Evolutionary conservation across 2,888 invertebrate species (phyloP).

Genomic region (Drosophila neonasuta): DNA sequence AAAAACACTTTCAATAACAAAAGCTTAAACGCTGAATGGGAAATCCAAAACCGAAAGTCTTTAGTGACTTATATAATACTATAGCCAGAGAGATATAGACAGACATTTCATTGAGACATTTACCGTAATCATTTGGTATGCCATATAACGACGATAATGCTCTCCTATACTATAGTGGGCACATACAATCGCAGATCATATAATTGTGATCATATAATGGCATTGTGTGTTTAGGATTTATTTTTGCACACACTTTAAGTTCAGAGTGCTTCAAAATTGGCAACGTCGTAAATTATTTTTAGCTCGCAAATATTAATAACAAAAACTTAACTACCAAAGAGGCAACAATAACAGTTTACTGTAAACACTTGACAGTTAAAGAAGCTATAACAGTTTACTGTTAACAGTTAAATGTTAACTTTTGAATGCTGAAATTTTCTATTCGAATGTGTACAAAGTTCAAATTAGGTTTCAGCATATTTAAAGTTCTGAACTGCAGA

Average conservation of each 20-base stretch:
- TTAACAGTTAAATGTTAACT: not conserved
- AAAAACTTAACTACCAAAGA: too few species aligned
- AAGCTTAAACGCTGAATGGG: slow-evolving; percentile 41
- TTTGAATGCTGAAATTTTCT: not conserved
- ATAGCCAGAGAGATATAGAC: not conserved
- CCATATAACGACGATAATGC: slow-evolving; percentile 14
- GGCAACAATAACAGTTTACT: too few species aligned
- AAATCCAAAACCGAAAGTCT: slow-evolving; percentile 52
- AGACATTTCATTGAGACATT: slow-evolving; percentile 39
- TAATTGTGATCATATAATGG: not conserved
- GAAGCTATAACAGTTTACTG: too few species aligned
- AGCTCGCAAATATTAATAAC: too few species aligned
- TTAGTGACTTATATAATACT: slow-evolving; percentile 49
- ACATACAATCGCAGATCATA: not conserved
- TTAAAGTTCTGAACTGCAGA: not conserved
- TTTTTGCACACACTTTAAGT: slow-evolving; percentile 5
- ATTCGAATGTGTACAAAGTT: not conserved
- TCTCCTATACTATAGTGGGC: slow-evolving; percentile 2
- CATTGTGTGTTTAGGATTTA: slow-evolving; percentile 18
- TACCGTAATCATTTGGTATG: slow-evolving; percentile 58
- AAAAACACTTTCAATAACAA: slow-evolving; percentile 64
- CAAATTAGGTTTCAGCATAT: not conserved
- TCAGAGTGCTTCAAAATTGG: not conserved
- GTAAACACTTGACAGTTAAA: too few species aligned
- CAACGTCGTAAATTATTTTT: slow-evolving; percentile 2